Conservation (phyloP, 1,140 invertebrate genomes). For the Nixonia krombeini region DNA sequence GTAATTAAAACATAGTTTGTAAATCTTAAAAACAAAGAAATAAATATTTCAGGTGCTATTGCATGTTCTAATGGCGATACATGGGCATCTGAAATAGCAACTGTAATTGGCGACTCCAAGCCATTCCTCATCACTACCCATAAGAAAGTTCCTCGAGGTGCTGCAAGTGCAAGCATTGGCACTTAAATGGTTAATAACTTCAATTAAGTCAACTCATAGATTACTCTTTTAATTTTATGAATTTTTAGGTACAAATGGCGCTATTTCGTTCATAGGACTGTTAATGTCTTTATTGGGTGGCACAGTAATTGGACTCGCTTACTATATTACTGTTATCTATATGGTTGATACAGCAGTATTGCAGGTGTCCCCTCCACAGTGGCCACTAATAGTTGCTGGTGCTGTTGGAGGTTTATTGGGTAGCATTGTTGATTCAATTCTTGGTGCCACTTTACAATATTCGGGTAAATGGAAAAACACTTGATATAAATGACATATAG, state of each 20-base stretch:
- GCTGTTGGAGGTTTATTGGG: conserved; percentile 83
- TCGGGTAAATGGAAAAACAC: conserved; percentile 79
- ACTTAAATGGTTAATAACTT: background rate
- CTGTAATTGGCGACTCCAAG: conserved; percentile 78
- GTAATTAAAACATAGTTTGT: no score
- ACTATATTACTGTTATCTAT: conserved; percentile 80
- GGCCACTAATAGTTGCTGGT: conserved; percentile 84
- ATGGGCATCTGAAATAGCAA: conserved; percentile 91
- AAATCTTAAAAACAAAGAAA: no score
- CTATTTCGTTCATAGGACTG: conserved; percentile 80
- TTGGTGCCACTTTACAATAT: conserved; percentile 89
- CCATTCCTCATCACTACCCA: conserved; percentile 85
- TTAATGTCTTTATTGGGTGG: conserved; percentile 83
- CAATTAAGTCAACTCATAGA: background rate
- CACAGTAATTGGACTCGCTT: conserved; percentile 79
- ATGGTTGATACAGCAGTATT: conserved; percentile 75
- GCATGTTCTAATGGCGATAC: conserved; percentile 92
- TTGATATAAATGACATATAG: background rate
- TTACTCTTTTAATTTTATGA: conserved; percentile 7
- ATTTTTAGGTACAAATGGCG: conserved; percentile 85
- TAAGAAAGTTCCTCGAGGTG: conserved; percentile 83
- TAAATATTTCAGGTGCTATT: conserved; percentile 75
- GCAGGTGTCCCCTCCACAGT: conserved; percentile 80
- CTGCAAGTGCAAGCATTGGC: no score
- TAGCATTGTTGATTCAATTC: conserved; percentile 85